Evolutionary conservation across 2,888 invertebrate species (phyloP).

Genomic region (Neoascia interrupta): DNA sequence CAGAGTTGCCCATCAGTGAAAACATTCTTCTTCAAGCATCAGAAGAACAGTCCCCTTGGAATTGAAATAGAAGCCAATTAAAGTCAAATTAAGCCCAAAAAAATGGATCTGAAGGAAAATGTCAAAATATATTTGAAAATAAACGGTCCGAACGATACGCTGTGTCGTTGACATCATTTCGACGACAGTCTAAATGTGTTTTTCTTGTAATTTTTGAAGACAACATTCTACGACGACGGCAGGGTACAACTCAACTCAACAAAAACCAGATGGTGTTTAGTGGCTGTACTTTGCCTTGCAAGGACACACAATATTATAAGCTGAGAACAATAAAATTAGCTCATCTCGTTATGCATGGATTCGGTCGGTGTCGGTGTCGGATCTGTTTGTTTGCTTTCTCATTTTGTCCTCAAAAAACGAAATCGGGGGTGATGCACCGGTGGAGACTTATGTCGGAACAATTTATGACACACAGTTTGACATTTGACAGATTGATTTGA

Average conservation of each 20-base stretch:
- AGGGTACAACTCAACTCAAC: not conserved
- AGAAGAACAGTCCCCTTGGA: no score
- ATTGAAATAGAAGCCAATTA: conserved; percentile 33
- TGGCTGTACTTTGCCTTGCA: conserved; percentile 15
- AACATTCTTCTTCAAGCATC: not conserved
- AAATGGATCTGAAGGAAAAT: conserved; percentile 13
- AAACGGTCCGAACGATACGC: conserved; percentile 39
- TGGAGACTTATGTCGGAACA: conserved; percentile 14
- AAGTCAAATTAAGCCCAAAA: conserved; percentile 43
- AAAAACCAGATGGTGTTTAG: conserved; percentile 32
- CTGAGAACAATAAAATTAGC: conserved; percentile 43
- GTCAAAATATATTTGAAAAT: conserved; percentile 39
- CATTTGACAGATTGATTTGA: conserved; percentile 59
- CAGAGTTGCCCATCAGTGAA: no score
- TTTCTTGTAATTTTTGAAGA: conserved; percentile 7
- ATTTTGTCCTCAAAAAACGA: no score
- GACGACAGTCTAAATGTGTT: conserved; percentile 28
- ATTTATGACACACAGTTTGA: conserved; percentile 45
- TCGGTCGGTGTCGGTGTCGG: not conserved
- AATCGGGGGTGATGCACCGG: no score
- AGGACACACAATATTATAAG: conserved; percentile 8
- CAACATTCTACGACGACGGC: no score
- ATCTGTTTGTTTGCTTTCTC: conserved; percentile 14
- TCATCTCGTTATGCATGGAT: conserved; percentile 39
- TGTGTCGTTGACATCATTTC: conserved; percentile 37